Base-by-base conservation (phyloP, 2,797 vertebrate genomes). In the Buphagus erythrorhynchus region DNA sequence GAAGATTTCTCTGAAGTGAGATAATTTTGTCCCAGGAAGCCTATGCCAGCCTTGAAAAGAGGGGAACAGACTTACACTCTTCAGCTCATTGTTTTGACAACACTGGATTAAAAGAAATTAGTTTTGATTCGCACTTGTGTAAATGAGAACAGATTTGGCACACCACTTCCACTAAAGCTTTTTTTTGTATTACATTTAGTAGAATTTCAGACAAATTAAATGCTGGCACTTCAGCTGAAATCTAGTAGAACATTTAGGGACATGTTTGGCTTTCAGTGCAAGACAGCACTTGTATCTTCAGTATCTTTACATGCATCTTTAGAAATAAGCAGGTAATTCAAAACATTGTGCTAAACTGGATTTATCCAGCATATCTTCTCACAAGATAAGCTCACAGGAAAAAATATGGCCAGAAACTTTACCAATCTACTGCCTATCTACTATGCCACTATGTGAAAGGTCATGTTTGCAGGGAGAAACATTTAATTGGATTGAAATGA, bases 1-100 rank as follows among this genome's bases (percentile, higher is more conserved):
- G 82, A 86, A 92, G 83, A 86, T 94, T 93, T 87, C 58, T 94
- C 73, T 93, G 57, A 77, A 82, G 79, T 48, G 73, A 90, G 58
- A 97, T 63, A 68, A 78, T 89, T 96, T 94, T 92, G 95, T 96
- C 95, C 87, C 95, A 95, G 94, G 93, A 97, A 97, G 66, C 83
- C 86, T 59, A 71, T 63, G 51, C 76, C 90, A 72, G 81, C 73
- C 84, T 79, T 69, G 73, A 86, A 92, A 63, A 69, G 36, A 29
- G 35, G 9, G 68, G 31, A 94, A 62, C 46, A 75, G 67, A 78
- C 24, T 73, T 78, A 38, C 5, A 43, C 36, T 93, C 59, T 69
- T 76, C 46, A 92, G 35, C 22, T 94, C 19, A 29, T 40, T 89
- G 61, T 85, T 79, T 95, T 61, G 89, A 78, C 21, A 75, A 65